Percentiles rank a stretch among this genome's conserved stretches.
phyloP scores from a whole-genome alignment of 1,140 invertebrate species.

The Drosophila sechellia region DNA sequence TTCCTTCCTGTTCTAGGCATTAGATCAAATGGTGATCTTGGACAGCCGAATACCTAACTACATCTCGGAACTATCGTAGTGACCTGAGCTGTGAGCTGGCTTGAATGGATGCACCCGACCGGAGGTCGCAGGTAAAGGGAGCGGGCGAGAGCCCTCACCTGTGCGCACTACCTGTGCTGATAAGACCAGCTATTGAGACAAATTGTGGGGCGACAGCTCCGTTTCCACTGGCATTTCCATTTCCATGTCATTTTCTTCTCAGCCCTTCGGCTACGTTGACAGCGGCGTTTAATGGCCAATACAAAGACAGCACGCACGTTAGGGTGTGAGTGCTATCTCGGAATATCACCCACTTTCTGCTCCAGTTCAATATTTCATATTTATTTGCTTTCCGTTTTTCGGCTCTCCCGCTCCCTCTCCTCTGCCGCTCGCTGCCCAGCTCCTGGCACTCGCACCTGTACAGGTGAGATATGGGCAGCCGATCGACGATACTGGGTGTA shows the following conservation, averaged over 20 bases:
- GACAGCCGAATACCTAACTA: too few relatives aligned
- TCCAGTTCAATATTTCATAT: slow-evolving; percentile 80
- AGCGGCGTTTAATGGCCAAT: slow-evolving; percentile 65
- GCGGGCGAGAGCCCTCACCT: slow-evolving; percentile 8
- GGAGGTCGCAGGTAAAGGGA: slow-evolving; percentile 20
- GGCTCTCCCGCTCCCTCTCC: not conserved
- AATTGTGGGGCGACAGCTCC: slow-evolving; percentile 49
- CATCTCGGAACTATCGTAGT: not conserved
- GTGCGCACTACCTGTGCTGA: slow-evolving; percentile 53
- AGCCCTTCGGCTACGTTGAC: slow-evolving; percentile 32
- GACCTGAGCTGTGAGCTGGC: not conserved
- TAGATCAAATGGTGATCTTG: too few relatives aligned
- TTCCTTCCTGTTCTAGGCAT: too few relatives aligned
- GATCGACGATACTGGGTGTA: slow-evolving; percentile 46
- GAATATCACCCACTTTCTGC: slow-evolving; percentile 74
- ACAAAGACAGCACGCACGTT: slow-evolving; percentile 52
- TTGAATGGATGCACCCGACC: slow-evolving; percentile 27
- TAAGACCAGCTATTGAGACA: slow-evolving; percentile 72
- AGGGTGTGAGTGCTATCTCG: slow-evolving; percentile 43
- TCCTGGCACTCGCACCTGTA: slow-evolving; percentile 49
- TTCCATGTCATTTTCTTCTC: slow-evolving; percentile 62
- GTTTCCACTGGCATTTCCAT: slow-evolving; percentile 31
- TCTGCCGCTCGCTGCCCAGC: not conserved
- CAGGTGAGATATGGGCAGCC: slow-evolving; percentile 41
- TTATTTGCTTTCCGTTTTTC: slow-evolving; percentile 61